phyloP scores from a whole-genome alignment of 2,888 invertebrate species.

The Chirona hameri region DNA sequence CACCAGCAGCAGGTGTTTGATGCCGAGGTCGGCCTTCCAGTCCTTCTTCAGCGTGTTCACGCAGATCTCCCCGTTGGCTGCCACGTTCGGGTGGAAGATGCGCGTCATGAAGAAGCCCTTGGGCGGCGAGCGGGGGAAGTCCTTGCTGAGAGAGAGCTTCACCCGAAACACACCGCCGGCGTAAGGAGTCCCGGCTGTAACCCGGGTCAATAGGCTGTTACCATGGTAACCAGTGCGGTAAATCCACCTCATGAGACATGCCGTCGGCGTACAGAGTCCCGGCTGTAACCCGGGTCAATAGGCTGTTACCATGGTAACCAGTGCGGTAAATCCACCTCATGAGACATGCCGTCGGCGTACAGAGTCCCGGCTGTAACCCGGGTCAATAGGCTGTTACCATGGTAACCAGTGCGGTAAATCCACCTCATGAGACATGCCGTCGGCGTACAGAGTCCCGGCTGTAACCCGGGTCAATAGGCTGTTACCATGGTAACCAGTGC shows the following conservation, averaged over 20 bases:
- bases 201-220: not conserved
- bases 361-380: slow-evolving; percentile 74
- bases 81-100: slow-evolving; percentile 96
- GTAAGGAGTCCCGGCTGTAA: slow-evolving; percentile 83
- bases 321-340: no score
- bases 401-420: no score
- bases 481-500: no score
- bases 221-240: no score
- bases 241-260: no score
- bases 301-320: not conserved
- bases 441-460: slow-evolving; percentile 88
- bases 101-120: slow-evolving; percentile 84
- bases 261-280: slow-evolving; percentile 90
- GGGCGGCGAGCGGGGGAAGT: slow-evolving; percentile 87
- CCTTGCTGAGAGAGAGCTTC: slow-evolving; percentile 83
- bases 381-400: not conserved
- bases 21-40: slow-evolving; percentile 93
- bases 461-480: slow-evolving; percentile 40
- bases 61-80: slow-evolving; percentile 90
- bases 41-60: slow-evolving; percentile 94
- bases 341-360: slow-evolving; percentile 82
- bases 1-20: slow-evolving; percentile 87
- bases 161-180: slow-evolving; percentile 82
- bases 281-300: slow-evolving; percentile 52
- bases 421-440: slow-evolving; percentile 84